phyloP scores from a whole-genome alignment of 2,797 vertebrate species.

The Rhadinocentrus ornatus region DNA sequence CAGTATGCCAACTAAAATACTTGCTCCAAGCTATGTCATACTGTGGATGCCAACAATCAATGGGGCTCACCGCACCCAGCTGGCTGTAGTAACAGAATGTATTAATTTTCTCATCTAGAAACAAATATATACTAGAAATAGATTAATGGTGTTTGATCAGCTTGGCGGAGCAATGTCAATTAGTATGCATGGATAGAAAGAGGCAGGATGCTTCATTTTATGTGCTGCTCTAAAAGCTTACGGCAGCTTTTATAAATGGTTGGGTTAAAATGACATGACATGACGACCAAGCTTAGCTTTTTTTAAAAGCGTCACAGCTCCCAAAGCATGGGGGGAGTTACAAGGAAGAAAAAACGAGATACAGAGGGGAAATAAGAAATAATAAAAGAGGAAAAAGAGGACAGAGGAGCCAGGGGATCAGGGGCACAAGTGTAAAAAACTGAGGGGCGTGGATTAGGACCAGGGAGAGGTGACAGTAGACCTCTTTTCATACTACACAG shows the following conservation, averaged over 20 bases:
- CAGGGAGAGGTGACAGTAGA: constrained; percentile 46
- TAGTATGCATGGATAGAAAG: constrained; percentile 55
- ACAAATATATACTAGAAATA: constrained; percentile 77
- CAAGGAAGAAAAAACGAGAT: constrained; percentile 16
- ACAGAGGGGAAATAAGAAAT: not conserved
- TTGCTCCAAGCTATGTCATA: constrained; percentile 70
- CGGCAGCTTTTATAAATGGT: constrained; percentile 37
- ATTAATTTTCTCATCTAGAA: constrained; percentile 77
- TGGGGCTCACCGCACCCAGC: constrained; percentile 64
- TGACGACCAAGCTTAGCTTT: constrained; percentile 23
- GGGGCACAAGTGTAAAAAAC: constrained; percentile 54
- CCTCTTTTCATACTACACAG: constrained; percentile 76
- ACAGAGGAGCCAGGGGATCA: constrained; percentile 33
- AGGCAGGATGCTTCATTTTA: constrained; percentile 43
- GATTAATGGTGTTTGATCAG: constrained; percentile 79
- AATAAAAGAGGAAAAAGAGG: not conserved
- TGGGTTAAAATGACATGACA: constrained; percentile 21
- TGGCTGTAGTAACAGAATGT: constrained; percentile 65
- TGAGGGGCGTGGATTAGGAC: constrained; percentile 60
- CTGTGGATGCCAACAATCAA: constrained; percentile 74
- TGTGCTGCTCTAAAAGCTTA: constrained; percentile 46
- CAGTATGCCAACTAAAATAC: constrained; percentile 55
- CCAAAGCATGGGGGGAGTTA: constrained; percentile 11
- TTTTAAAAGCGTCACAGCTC: constrained; percentile 11
- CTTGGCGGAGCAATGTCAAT: constrained; percentile 60